These are phyloP conservation scores for Oxyteleia sp. DNA, from an alignment of 2,888 invertebrate genomes.

Conservation along the genomic window DNA sequence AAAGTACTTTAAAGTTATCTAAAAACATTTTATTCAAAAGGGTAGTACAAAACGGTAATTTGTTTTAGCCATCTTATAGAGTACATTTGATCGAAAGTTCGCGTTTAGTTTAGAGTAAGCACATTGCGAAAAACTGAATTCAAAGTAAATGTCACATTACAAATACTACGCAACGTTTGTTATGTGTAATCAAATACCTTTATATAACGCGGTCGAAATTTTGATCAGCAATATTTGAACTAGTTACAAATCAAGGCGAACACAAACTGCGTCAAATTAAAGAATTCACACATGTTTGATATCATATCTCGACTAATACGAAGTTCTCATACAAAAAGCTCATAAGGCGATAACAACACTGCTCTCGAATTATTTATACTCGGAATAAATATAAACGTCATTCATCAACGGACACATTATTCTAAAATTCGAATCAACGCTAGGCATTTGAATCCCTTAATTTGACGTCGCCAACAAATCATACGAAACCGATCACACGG, in stretches of 20 bases:
- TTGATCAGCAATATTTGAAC: slow-evolving; percentile 51
- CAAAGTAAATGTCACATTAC: background rate
- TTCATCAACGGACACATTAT: slow-evolving; percentile 30
- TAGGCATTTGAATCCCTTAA: slow-evolving; percentile 26
- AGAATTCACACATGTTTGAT: slow-evolving; percentile 27
- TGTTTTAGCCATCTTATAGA: background rate
- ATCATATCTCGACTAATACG: slow-evolving; percentile 20
- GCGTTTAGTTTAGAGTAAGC: background rate
- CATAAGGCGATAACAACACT: slow-evolving; percentile 41
- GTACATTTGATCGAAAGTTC: slow-evolving; percentile 11
- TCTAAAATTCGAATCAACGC: slow-evolving; percentile 32
- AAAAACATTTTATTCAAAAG: slow-evolving; percentile 36
- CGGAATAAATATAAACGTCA: slow-evolving; percentile 48
- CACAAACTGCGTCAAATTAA: slow-evolving; percentile 28
- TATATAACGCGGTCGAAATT: slow-evolving; percentile 5
- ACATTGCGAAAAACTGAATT: background rate
- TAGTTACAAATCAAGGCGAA: slow-evolving; percentile 7
- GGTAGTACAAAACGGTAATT: slow-evolving; percentile 30
- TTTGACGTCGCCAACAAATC: slow-evolving; percentile 25
- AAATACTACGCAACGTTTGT: background rate
- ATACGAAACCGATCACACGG: slow-evolving; percentile 12
- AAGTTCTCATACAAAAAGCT: slow-evolving; percentile 49
- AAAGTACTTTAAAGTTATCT: slow-evolving; percentile 39
- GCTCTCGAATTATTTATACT: slow-evolving; percentile 24
- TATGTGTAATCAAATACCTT: background rate